Base-by-base conservation (phyloP, 2,888 invertebrate species). In the Drosophila pseudotakahashii region DNA sequence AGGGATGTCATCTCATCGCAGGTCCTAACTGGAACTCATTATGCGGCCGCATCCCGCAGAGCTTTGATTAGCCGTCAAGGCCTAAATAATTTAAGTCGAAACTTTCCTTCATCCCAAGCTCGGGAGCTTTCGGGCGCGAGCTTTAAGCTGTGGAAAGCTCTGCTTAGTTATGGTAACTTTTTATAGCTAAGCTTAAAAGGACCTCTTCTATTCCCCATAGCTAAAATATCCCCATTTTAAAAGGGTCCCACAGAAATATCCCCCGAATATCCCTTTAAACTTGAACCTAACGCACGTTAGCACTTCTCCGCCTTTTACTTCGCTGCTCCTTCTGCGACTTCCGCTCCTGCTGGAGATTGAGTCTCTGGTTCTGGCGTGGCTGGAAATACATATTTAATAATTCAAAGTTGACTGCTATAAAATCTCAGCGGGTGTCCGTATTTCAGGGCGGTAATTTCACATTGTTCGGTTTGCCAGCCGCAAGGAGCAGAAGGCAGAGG, bases 401-500 rank as follows among this genome's bases (percentile, higher is more conserved):
- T 88, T 83, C 88, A 83, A 88, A 83, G 71, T 85, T 88, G 78
- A 85, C 79, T 82, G 82, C 82, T 77, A 82, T 82, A 82, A 83
- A 83, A 83, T 85, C 82, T 85, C 88, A 82, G 82, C 86, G 82
- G 82, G 82, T 70, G 82, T 74, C 59, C 86, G 62, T 78, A 81
- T 78, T 83, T 83, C 73, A 76, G 73, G 67, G 67, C 82, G 78
- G 79, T 85, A 88, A 82, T 85, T 79, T 77, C 72, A 77, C 73
- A 81, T 88, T 88, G 79, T 81, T 81, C 77, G 68, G 58, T 45
- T 72, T 71, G 70, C 71, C 71, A 61, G 59, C 57, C 50, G 48
- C 41, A 32, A n/a, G 16, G 23, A 44, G 23, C 14, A 3, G 16
- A 5, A 11, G 37, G 19, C 45, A 62, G 41, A 16, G 23, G 30